phyloP scores from a whole-genome alignment of 1,140 invertebrate species.

The Drosophila suzukii region DNA sequence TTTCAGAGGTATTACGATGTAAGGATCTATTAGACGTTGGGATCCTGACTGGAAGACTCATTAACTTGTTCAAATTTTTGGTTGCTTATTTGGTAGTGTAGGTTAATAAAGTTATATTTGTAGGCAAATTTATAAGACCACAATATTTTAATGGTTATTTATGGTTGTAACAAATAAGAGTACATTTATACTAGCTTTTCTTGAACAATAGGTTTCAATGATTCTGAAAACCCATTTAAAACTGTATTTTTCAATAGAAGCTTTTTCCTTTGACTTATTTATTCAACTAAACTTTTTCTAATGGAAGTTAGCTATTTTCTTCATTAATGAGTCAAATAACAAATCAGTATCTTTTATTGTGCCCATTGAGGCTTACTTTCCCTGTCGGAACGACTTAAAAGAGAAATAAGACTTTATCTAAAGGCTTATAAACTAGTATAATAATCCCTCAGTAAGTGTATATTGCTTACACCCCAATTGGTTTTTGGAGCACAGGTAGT shows the following conservation, averaged over 20 bases:
- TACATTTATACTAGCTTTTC: too few species aligned
- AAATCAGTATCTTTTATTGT: slow-evolving; percentile 5
- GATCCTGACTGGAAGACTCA: not conserved
- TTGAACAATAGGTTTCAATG: too few species aligned
- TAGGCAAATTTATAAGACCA: not conserved
- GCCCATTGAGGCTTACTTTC: slow-evolving; percentile 22
- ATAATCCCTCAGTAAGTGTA: slow-evolving; percentile 5
- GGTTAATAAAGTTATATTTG: slow-evolving; percentile 8
- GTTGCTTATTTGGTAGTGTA: not conserved
- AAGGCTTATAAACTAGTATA: not conserved
- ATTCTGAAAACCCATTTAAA: too few species aligned
- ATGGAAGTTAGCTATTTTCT: not conserved
- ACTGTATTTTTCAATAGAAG: not conserved
- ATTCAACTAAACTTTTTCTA: not conserved
- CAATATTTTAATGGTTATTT: not conserved
- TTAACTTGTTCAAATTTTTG: not conserved
- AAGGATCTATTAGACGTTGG: slow-evolving; percentile 19
- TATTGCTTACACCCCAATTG: slow-evolving; percentile 15
- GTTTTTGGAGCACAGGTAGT: slow-evolving; percentile 5
- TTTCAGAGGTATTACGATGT: slow-evolving; percentile 50
- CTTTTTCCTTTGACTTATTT: not conserved
- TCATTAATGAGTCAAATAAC: not conserved
- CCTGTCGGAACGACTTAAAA: slow-evolving; percentile 11
- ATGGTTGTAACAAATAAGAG: too few species aligned
- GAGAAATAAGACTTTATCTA: slow-evolving; percentile 1